Percentiles rank a stretch among this genome's conserved stretches.
phyloP scores from a whole-genome alignment of 1,140 invertebrate genomes.

The Lerema accius region DNA sequence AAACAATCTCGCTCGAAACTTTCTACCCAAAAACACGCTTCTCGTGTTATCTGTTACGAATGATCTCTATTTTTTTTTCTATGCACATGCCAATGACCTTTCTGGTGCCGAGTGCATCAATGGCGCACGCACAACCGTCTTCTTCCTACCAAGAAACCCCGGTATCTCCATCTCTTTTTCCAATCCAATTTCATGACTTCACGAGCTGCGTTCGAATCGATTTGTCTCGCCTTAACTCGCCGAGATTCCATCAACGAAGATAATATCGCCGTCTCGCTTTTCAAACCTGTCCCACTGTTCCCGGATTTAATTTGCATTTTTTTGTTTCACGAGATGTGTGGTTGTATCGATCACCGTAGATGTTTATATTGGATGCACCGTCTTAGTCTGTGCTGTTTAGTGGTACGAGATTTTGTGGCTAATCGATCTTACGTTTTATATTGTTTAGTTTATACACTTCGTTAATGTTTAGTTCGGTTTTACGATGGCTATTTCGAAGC shows the following conservation, averaged over 20 bases:
- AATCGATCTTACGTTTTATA: constrained; percentile 20
- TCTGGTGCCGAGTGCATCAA: constrained; percentile 36
- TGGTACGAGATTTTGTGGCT: constrained; percentile 33
- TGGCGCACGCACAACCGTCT: constrained; percentile 35
- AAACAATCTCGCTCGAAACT: constrained; percentile 25
- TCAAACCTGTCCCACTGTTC: constrained; percentile 62
- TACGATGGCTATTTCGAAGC: constrained; percentile 17
- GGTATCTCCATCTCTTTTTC: constrained; percentile 55
- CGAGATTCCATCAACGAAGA: constrained; percentile 51
- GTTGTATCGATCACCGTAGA: constrained; percentile 4
- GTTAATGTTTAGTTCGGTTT: constrained; percentile 29
- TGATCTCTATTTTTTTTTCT: constrained; percentile 64
- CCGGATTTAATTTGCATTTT: constrained; percentile 67
- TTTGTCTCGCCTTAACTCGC: constrained; percentile 69
- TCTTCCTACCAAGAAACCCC: constrained; percentile 48
- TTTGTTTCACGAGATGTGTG: constrained; percentile 57
- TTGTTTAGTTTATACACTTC: constrained; percentile 25
- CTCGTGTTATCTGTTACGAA: constrained; percentile 57
- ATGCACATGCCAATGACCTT: constrained; percentile 45
- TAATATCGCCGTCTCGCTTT: constrained; percentile 53
- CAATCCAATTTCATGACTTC: constrained; percentile 62
- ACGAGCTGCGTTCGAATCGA: constrained; percentile 60
- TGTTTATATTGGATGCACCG: constrained; percentile 43
- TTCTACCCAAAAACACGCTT: constrained; percentile 30
- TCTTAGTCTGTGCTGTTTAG: constrained; percentile 30